Conservation (phyloP, 2,797 vertebrate species). For the Nyctalus aviator region DNA sequence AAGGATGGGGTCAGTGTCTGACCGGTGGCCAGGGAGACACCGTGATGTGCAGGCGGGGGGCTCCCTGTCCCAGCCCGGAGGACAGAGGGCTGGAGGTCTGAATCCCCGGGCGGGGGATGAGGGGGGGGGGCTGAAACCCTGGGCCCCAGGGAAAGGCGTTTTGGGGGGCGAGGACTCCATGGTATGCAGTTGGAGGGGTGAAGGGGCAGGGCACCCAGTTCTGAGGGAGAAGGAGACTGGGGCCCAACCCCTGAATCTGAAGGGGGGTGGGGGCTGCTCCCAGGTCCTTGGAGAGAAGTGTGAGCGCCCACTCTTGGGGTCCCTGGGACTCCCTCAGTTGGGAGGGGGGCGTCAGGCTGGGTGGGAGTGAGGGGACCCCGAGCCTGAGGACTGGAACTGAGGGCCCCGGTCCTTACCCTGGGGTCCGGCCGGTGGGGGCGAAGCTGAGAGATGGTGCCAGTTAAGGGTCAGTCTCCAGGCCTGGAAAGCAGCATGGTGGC, state of each 20-base stretch:
- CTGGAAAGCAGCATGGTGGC: conserved; percentile 80
- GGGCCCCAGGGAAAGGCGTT: background rate
- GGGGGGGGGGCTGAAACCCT: too few relatives aligned
- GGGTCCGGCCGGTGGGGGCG: conserved; percentile 62
- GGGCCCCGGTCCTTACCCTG: conserved; percentile 76
- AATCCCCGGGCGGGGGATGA: too few relatives aligned
- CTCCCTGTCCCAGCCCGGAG: background rate
- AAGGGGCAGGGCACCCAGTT: background rate
- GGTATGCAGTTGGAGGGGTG: background rate
- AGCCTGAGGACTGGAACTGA: background rate
- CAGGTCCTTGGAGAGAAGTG: background rate
- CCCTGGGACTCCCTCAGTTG: background rate
- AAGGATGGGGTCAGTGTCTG: conserved; percentile 72
- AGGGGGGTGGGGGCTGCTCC: background rate
- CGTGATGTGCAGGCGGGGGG: background rate
- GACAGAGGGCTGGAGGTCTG: background rate
- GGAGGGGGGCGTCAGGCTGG: background rate
- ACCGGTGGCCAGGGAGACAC: background rate
- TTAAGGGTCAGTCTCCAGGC: conserved; percentile 78
- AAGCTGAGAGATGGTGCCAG: conserved; percentile 56
- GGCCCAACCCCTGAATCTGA: background rate
- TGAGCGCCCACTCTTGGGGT: background rate
- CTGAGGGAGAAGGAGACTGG: too few relatives aligned
- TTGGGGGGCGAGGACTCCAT: background rate
- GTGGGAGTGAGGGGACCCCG: background rate